Evolutionary conservation across 64 coral and sea anemone species (phyloP), one percentile per base, ranked within the genome.

Genomic region (Montipora cactus): DNA sequence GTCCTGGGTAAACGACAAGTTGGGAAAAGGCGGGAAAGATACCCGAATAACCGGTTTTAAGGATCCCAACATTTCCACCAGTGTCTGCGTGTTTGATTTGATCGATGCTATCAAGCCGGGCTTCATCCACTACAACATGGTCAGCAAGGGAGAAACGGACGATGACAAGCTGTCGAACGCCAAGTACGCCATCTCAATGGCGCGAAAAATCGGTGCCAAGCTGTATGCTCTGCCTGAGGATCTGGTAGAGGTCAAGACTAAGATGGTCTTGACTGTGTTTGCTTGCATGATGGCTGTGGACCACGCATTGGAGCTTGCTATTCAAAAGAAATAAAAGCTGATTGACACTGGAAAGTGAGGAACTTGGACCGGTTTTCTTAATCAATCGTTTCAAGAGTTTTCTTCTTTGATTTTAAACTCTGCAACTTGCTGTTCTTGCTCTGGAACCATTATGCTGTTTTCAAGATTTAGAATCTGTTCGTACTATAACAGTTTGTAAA

Each of bases 211-310:
- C 90, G 98, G 98, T 14, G 92, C 98, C 6, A 80, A 87, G 22
- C 37, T 99, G 59, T 99, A 96, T 58, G 98, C 98, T 3, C 81
- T 99, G 51, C 98, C 98, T 9, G 95, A 99, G 21, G 98, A 99
- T 79, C 75, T 99, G 52, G 92, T 99, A 8, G 95, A 99, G 53
- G 98, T 96, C 0, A 99, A 99, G 48, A 64, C 94, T 4, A 99
- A 99, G 75, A 99, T 99, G 98, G 98, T 99, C 7, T 83, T 99
- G 79, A 99, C 98, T 2, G 95, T 99, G 47, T 99, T 99, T 58
- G 98, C 98, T 18, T 98, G 96, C 68, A 84, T 97, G 75, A 97
- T 97, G 96, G 96, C 91, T 47, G 90, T 89, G 0, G 95, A 74
- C 13, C 92, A 90, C 67, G 88, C 88, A 7, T 13, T 70, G 3